Evolutionary conservation across 2,888 invertebrate genomes (phyloP), one percentile per base, ranked within the genome.

Genomic region (Zygogramma bicolorata): DNA sequence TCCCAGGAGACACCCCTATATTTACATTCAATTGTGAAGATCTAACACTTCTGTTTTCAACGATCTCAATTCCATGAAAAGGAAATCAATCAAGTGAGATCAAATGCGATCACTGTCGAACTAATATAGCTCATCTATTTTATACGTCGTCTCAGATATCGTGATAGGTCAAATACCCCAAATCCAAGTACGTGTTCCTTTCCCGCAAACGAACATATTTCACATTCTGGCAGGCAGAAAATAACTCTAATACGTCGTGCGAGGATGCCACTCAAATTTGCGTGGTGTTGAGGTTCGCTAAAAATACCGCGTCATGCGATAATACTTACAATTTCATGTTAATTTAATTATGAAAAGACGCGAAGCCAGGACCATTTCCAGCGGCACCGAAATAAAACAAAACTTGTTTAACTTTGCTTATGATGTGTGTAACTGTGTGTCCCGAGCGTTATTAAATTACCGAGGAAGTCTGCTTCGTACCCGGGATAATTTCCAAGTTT

Each of bases 401-500:
- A 61, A 61, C 40, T 61, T 61, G 49, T 65, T 71, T 62, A 69
- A 71, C 69, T 69, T 71, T 69, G 69, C 66, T 69, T 74, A 69
- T 69, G 71, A 69, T 69, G 71, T 74, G 71, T 74, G 71, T 70
- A 71, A 74, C 68, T 74, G 68, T 57, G 61, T 63, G 68, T 74
- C 69, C 71, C 61, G 53, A 65, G 66, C 59, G 61, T 69, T 74
- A 71, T 74, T 69, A 69, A 74, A 74, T 71, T 71, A 74, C 63
- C 49, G 61, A 63, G 66, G 62, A 67, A 66, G 69, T 65, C 69
- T 71, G 74, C 69, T 74, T 66, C 67, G 63, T 67, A 74, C 69
- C 71, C 49, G 57, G 63, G 58, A 53, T 63, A 68, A 69, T 74
- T 65, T 71, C 66, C 49, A 65, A 74, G 74, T 71, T 71, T 71